A percentile compares a stretch with the other conserved stretches of the same genome.
Conservation (phyloP, 2,888 invertebrate genomes). For the Drosophila nr. fundita region DNA sequence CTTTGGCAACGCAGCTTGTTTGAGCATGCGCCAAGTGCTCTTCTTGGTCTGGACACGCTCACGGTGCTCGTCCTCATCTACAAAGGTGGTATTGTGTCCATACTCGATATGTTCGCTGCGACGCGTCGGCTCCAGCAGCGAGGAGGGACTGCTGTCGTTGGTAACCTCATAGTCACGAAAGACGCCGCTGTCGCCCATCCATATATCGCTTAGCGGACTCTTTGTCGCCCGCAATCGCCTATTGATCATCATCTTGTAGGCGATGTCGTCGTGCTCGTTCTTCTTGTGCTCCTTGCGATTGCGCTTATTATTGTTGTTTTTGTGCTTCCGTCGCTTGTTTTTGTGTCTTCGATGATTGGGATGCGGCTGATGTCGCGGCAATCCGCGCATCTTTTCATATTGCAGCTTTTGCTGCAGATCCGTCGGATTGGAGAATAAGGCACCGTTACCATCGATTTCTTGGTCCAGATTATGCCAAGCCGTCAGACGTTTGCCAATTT, state of each 20-base stretch:
- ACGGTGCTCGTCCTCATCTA: conserved; percentile 86
- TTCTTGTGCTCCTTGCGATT: conserved; percentile 68
- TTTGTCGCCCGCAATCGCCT: conserved; percentile 60
- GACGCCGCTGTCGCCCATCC: conserved; percentile 82
- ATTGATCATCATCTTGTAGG: conserved; percentile 52
- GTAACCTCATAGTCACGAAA: conserved; percentile 82
- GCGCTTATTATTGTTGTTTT: conserved; percentile 72
- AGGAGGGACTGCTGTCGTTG: conserved; percentile 67
- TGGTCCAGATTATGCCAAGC: conserved; percentile 94
- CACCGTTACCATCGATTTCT: conserved; percentile 89
- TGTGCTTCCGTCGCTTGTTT: conserved; percentile 68
- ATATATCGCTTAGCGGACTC: conserved; percentile 60
- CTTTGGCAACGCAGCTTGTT: conserved; percentile 84
- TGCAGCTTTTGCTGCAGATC: conserved; percentile 86
- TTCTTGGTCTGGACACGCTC: conserved; percentile 86
- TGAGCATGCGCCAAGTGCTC: conserved; percentile 87
- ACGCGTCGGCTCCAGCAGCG: conserved; percentile 49
- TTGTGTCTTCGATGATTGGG: conserved; percentile 61
- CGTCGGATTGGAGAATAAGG: conserved; percentile 88
- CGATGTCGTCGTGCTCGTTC: conserved; percentile 53
- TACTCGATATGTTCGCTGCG: conserved; percentile 87
- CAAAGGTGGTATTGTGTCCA: conserved; percentile 87
- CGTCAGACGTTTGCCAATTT: conserved; percentile 91
- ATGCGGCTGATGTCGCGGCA: conserved; percentile 37
- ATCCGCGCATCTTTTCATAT: conserved; percentile 55